phyloP scores from a whole-genome alignment of 2,797 vertebrate species.

The Moxostoma hubbsi region DNA sequence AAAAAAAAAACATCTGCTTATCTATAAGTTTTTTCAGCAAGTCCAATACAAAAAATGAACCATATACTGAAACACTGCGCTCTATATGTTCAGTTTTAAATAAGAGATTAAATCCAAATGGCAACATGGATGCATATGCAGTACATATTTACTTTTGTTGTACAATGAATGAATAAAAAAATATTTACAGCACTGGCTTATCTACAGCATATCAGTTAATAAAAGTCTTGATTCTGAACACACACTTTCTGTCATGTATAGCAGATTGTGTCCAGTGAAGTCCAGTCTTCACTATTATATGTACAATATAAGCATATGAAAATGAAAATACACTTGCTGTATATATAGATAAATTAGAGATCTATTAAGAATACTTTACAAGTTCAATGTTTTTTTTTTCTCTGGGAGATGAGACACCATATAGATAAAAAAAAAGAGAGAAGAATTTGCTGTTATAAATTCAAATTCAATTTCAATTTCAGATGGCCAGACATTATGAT shows the following conservation, averaged over 20 bases:
- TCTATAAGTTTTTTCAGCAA: neutral
- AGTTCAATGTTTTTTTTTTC: constrained; percentile 43
- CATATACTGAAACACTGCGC: no score
- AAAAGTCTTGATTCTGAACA: constrained; percentile 65
- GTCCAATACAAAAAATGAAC: no score
- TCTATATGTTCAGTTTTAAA: neutral
- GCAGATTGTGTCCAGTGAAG: constrained; percentile 52
- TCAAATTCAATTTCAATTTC: neutral
- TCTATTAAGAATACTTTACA: constrained; percentile 46
- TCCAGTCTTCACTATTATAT: constrained; percentile 62
- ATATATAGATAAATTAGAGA: constrained; percentile 67
- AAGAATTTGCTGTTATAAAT: constrained; percentile 28
- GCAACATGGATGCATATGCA: constrained; percentile 28
- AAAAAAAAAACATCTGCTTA: no score
- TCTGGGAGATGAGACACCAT: constrained; percentile 51
- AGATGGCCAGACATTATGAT: constrained; percentile 51
- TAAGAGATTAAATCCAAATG: constrained; percentile 13
- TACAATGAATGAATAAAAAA: constrained; percentile 81
- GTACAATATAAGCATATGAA: constrained; percentile 73
- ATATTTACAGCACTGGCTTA: constrained; percentile 92
- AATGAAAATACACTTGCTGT: constrained; percentile 69
- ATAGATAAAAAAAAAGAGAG: neutral
- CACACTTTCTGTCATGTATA: constrained; percentile 57
- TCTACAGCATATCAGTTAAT: constrained; percentile 85
- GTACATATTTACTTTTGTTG: constrained; percentile 31